Conservation (phyloP, 2,888 invertebrate species). For the Drosophila infuscata region DNA sequence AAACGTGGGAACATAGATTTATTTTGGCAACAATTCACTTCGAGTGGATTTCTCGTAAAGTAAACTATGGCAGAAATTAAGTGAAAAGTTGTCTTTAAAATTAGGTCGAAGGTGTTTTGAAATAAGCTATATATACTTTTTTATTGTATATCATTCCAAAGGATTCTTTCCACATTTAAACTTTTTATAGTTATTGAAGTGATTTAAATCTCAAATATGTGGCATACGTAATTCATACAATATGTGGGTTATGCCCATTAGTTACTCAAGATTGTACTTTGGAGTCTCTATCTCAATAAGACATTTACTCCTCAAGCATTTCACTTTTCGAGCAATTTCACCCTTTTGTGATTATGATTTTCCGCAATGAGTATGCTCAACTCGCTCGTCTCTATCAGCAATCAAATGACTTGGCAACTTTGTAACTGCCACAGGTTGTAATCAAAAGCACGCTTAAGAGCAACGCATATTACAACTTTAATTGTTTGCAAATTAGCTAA, state of each 20-base stretch:
- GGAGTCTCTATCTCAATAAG: slow-evolving; percentile 11
- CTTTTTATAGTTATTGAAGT: not conserved
- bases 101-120: not conserved
- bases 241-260: not conserved
- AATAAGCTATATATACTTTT: not conserved
- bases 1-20: slow-evolving; percentile 68
- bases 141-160: not conserved
- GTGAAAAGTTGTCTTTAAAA: not conserved
- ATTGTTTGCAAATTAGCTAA: slow-evolving; percentile 81
- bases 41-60: slow-evolving; percentile 21
- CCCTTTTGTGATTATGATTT: slow-evolving; percentile 26
- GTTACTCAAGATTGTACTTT: not conserved
- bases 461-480: slow-evolving; percentile 45
- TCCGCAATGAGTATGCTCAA: slow-evolving; percentile 48
- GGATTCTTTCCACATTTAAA: not conserved
- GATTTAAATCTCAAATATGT: not conserved
- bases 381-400: slow-evolving; percentile 42
- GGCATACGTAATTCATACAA: not conserved
- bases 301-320: slow-evolving; percentile 19
- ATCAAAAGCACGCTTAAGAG: slow-evolving; percentile 25
- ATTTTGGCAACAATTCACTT: slow-evolving; percentile 48
- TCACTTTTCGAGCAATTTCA: slow-evolving; percentile 39
- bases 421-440: slow-evolving; percentile 27
- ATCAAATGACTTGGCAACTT: slow-evolving; percentile 71
- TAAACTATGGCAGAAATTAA: slow-evolving; percentile 22